Evolutionary conservation across 2,797 vertebrate genomes (phyloP).

Genomic region (Dermochelys coriacea): DNA sequence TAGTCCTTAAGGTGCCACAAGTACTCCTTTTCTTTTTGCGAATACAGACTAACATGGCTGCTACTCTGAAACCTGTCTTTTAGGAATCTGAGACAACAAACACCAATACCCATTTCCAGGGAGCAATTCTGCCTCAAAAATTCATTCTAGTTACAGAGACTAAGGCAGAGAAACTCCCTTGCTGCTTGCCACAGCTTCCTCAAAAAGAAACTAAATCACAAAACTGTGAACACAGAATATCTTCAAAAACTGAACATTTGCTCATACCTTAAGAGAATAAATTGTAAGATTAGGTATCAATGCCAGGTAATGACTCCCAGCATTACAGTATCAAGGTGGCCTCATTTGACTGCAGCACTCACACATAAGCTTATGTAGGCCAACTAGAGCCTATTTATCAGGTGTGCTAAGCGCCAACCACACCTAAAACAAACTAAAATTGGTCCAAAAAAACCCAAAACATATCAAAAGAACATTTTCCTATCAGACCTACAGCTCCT

Average conservation of each 20-base stretch:
- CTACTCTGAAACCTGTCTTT: too few relatives aligned
- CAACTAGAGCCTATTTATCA: background rate
- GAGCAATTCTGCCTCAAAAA: conserved; percentile 9
- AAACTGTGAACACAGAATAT: background rate
- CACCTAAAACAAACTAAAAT: background rate
- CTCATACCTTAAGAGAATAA: conserved; percentile 8
- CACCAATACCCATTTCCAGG: background rate
- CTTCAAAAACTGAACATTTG: background rate
- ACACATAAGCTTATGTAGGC: background rate
- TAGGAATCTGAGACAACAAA: background rate
- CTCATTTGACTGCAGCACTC: background rate
- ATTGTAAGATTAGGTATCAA: background rate
- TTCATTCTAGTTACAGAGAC: rapidly evolving
- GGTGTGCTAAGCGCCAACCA: background rate
- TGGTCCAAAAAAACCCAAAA: background rate
- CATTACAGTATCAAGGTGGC: background rate
- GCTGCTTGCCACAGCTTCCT: conserved; percentile 23
- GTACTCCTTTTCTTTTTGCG: too few relatives aligned
- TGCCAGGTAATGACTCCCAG: background rate
- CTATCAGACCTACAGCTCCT: background rate
- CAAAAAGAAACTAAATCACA: background rate
- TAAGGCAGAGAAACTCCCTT: background rate
- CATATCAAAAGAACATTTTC: rapidly evolving
- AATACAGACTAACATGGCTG: too few relatives aligned
- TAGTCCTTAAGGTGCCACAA: too few relatives aligned